Conservation (phyloP, 1,140 invertebrate genomes). For the Platorchestia sp. region DNA sequence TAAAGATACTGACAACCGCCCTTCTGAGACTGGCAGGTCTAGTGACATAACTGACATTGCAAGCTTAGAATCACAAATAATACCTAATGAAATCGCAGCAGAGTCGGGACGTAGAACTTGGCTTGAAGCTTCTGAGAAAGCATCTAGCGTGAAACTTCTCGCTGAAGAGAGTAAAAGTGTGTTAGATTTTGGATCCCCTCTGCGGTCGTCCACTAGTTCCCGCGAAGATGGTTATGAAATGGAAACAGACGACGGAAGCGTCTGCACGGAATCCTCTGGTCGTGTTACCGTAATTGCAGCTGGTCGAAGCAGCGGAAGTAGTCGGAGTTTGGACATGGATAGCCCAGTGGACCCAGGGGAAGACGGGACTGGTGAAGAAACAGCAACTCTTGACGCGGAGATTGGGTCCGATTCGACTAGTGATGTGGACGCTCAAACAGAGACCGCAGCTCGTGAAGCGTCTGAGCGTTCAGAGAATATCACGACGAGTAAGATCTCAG, state of each 20-base stretch:
- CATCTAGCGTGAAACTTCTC: neutral
- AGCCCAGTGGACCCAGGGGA: neutral
- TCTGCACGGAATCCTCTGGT: constrained; percentile 22
- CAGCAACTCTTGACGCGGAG: neutral
- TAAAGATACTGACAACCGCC: neutral
- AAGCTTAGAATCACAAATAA: constrained; percentile 17
- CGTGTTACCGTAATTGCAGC: constrained; percentile 30
- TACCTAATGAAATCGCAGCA: neutral
- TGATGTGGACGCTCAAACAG: neutral
- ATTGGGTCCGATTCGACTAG: neutral
- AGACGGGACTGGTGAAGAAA: neutral
- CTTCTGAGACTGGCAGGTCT: neutral
- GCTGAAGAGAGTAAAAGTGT: neutral
- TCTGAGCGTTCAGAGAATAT: neutral
- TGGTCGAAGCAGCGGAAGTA: constrained; percentile 7
- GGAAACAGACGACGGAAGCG: constrained; percentile 30
- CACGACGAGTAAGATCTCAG: neutral
- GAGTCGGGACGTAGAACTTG: neutral
- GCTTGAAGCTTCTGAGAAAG: neutral
- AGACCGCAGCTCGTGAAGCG: neutral
- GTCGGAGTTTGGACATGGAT: constrained; percentile 36
- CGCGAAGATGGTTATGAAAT: constrained; percentile 28
- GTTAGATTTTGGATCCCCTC: neutral
- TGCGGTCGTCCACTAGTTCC: neutral
- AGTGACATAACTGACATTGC: neutral